Evolutionary conservation across 2,797 vertebrate species (phyloP).

Genomic region (Rhyacichthys aspro): DNA sequence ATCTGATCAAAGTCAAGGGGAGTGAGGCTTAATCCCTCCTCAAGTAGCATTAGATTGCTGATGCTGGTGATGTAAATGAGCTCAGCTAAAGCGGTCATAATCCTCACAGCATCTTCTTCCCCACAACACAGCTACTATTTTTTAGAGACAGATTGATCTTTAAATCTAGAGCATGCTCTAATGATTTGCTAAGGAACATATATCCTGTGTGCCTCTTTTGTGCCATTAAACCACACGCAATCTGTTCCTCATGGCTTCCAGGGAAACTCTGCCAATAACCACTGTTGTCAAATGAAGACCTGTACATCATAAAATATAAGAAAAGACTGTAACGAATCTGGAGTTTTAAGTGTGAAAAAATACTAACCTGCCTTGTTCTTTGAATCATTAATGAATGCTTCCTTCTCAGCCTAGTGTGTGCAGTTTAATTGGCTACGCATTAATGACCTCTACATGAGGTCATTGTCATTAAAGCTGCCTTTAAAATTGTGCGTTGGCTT

Average conservation of each 20-base stretch:
- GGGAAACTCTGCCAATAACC: too few species aligned
- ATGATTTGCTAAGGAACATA: conserved; percentile 59
- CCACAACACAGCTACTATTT: conserved; percentile 44
- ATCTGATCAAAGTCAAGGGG: conserved; percentile 78
- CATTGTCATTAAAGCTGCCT: conserved; percentile 27
- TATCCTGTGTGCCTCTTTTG: conserved; percentile 39
- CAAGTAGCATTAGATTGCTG: conserved; percentile 76
- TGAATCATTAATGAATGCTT: conserved; percentile 17
- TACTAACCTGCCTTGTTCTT: conserved; percentile 3
- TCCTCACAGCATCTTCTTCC: conserved; percentile 67
- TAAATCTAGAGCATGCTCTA: conserved; percentile 57
- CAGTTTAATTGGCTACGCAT: conserved; percentile 46
- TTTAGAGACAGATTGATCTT: conserved; percentile 50
- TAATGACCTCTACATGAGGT: conserved; percentile 39
- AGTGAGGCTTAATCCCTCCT: conserved; percentile 75
- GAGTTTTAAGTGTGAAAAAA: background rate
- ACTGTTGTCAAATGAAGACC: background rate
- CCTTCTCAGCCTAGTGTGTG: background rate
- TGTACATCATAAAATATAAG: background rate
- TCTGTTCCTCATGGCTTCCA: conserved; percentile 11
- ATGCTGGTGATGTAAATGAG: conserved; percentile 78
- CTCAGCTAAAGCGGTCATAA: conserved; percentile 72
- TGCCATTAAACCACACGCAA: conserved; percentile 51
- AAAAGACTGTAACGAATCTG: background rate
- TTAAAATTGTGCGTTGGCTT: conserved; percentile 14